Evolutionary conservation across 2,797 vertebrate species (phyloP), one percentile per base, ranked within the genome.

Genomic region (Babyrousa celebensis): DNA sequence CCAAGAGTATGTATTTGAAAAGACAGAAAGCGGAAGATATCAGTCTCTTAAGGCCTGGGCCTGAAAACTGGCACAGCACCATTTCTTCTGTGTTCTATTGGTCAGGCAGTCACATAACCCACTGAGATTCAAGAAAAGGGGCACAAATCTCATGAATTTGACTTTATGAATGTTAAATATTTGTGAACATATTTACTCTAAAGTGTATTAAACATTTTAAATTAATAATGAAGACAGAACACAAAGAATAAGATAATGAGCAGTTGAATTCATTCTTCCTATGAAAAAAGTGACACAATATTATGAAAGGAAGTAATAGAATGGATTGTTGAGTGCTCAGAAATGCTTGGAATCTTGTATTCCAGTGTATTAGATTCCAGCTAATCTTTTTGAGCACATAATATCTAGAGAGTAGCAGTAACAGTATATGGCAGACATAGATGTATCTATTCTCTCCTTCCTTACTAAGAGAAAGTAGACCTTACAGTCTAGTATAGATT

Each of bases 131-230:
- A 85, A 82, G 18, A 43, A 89, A 25, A 78, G 4, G 10, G 52
- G 7, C 16, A 80, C 32, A 56, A 77, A 91, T 25, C 62, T 86
- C 14, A 32, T 62, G 72, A 77, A 65, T 27, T 79, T 74, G 23
- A 79, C 9, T 20, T 48, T 5, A 92, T 17, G 21, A 78, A 17
- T 89, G 58, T 92, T 0, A 79, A 82, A 88, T 78, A 83, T 3
- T 65, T 80, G 17, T 83, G 23, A 4, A 12, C 20, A 25, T 92
- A 25, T 83, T 70, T 20, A 68, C 58, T 84, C 5, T 36, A 93
- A 48, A 48, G 43, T 48, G 58, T 43, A 27, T 90, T 94, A 82
- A 89, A 89, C 27, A 58, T 74, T 96, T 89, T 82, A 40, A 89
- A 87, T 17, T 70, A 91, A 93, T 75, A 89, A 12, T 83, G 48